A percentile compares a stretch with the other conserved stretches of the same genome.
phyloP scores from a whole-genome alignment of 23 tunicate species.

The Diplosoma virens region DNA sequence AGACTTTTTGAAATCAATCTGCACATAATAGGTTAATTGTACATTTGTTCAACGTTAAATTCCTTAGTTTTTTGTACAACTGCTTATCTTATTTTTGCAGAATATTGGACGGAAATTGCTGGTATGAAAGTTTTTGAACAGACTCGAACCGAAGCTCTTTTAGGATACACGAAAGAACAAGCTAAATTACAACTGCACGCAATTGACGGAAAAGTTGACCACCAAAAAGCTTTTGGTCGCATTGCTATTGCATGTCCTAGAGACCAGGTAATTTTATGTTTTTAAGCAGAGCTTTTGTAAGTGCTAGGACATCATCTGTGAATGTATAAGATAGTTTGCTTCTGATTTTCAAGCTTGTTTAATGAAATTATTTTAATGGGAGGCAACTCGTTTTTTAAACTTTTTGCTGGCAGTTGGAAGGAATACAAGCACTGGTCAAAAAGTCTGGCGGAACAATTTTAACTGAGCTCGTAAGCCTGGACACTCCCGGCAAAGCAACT shows the following conservation, averaged over 20 bases:
- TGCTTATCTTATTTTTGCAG: constrained; percentile 6
- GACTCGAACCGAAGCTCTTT: constrained; percentile 27
- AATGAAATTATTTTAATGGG: background rate
- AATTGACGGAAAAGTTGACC: constrained; percentile 44
- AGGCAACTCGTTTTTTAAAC: background rate
- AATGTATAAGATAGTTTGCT: too few species aligned
- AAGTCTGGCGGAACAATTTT: constrained; percentile 37
- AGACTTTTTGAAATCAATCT: too few species aligned
- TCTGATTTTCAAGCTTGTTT: too few species aligned
- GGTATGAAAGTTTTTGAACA: constrained; percentile 81
- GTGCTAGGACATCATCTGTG: too few species aligned
- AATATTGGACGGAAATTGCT: constrained; percentile 49
- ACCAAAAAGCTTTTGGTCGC: constrained; percentile 87
- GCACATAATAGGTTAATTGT: too few species aligned
- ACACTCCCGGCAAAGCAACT: constrained; percentile 94
- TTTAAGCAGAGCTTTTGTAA: too few species aligned
- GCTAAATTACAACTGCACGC: constrained; percentile 50
- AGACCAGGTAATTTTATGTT: constrained; percentile 35
- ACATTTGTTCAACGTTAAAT: too few species aligned
- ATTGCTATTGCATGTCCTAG: constrained; percentile 88
- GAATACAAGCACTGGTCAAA: constrained; percentile 51
- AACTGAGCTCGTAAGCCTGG: constrained; percentile 84
- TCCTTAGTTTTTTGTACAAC: too few species aligned
- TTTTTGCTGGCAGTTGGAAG: constrained; percentile 38
- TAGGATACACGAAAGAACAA: constrained; percentile 68